Base-by-base conservation (phyloP, 1,140 invertebrate genomes). In the Onthophagus taurus region DNA sequence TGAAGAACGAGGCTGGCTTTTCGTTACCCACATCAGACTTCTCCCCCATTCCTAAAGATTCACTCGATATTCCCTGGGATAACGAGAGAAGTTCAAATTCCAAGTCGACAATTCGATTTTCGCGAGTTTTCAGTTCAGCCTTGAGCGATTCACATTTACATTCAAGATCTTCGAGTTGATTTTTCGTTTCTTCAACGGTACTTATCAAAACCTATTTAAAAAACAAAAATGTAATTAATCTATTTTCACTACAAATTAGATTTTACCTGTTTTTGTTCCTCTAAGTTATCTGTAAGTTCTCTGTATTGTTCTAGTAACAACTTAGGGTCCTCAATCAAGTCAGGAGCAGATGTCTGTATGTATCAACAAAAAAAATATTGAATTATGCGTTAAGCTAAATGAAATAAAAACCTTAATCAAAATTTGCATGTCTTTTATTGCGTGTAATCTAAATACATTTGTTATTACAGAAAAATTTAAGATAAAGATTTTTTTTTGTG, bases 191-290 rank as follows among this genome's bases (percentile, higher is more conserved):
- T 16, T 54, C 51, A 2, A 65, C 38, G 9, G 54, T 61, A 14
- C 47, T 45, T 12, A 52, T 43, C 38, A 66, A 42, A 19, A 57
- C 48, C 64, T 66, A 45, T 18, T 54, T 51, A 39, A n/a, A 36
- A 24, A 48, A 37, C 35, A 23, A n/a, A 37, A 3, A 26, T 21
- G n/a, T 34, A 36, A 36, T 1, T 20, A 3, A 36, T 4, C n/a
- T 30, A 12, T 12, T 3, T 3, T 2, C 29, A 8, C 29, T 12
- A 8, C 3, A 8, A 30, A 30, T 4, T 30, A 30, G n/a, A 6
- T n/a, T 44, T 49, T 49, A 61, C 61, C 54, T 59, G 38, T 24
- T 59, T 56, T 46, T 64, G 54, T n/a, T 51, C 48, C 47, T 64
- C 58, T 39, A 64, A 44, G 38, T 58, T 54, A 18, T 52, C 43